A percentile compares a stretch with the other conserved stretches of the same genome.
Evolutionary conservation across 2,113 vertebrate species (phyloP).

Genomic region (Clinocottus analis): DNA sequence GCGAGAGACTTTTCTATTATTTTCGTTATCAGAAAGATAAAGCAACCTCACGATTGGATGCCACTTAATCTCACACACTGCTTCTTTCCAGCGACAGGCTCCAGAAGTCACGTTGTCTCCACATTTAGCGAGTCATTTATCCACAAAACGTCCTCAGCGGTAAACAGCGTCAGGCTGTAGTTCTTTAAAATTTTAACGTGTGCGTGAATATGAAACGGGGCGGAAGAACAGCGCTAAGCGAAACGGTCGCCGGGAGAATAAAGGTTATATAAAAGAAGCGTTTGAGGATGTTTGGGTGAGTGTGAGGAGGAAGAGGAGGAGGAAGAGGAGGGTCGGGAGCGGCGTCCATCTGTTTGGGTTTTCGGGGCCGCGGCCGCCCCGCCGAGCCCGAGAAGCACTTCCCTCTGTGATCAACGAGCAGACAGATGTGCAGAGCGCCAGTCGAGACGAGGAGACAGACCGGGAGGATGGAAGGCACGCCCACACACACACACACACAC

Average conservation of each 20-base stretch:
- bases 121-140: neutral
- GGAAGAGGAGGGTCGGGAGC: slow-evolving; percentile 38
- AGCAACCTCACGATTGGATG: neutral
- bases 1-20: too few species aligned
- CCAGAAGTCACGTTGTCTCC: neutral
- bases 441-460: slow-evolving; percentile 49
- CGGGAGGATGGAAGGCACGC: slow-evolving; percentile 39
- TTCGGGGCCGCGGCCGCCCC: slow-evolving; percentile 32
- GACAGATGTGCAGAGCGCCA: slow-evolving; percentile 63
- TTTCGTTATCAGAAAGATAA: too few species aligned
- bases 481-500: slow-evolving; percentile 28
- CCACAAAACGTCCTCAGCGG: neutral
- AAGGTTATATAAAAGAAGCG: slow-evolving; percentile 23
- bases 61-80: neutral
- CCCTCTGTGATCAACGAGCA: slow-evolving; percentile 67
- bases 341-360: slow-evolving; percentile 60
- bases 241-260: slow-evolving; percentile 7
- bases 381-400: slow-evolving; percentile 42
- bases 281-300: slow-evolving; percentile 34
- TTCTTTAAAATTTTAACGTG: neutral
- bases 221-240: slow-evolving; percentile 23
- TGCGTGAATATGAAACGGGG: slow-evolving; percentile 4
- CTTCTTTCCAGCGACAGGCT: neutral
- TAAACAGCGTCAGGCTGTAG: slow-evolving; percentile 2
- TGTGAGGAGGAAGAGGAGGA: slow-evolving; percentile 40